Percentiles rank a stretch among this genome's conserved stretches.
Conservation (phyloP, 2,113 vertebrate species). For the Oreochromis spilurus region DNA sequence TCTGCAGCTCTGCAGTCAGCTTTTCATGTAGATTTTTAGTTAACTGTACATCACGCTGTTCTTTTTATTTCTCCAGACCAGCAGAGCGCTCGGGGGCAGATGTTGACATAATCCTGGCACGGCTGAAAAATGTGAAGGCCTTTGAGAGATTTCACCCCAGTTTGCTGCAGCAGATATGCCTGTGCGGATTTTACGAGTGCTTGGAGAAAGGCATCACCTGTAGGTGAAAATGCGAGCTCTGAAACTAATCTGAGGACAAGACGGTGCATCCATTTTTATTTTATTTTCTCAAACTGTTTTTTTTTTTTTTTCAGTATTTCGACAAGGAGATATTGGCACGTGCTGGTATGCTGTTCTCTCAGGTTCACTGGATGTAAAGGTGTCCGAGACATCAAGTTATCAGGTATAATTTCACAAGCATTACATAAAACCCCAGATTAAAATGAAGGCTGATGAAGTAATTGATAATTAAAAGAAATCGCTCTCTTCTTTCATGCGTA, state of each 20-base stretch:
- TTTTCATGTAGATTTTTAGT: not conserved
- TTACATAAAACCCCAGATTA: not conserved
- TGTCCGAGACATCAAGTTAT: conserved; percentile 91
- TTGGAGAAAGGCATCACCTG: conserved; percentile 94
- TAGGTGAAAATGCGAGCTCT: conserved; percentile 64
- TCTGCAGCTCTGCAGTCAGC: not conserved
- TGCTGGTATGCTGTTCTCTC: conserved; percentile 96
- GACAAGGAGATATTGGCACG: conserved; percentile 96
- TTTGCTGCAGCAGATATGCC: conserved; percentile 93
- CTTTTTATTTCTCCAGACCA: conserved; percentile 73
- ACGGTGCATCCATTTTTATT: not conserved
- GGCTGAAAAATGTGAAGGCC: conserved; percentile 89
- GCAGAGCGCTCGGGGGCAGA: conserved; percentile 91
- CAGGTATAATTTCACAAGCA: conserved; percentile 74
- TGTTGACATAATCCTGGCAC: conserved; percentile 91
- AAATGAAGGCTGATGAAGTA: not conserved
- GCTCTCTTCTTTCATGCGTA: not conserved
- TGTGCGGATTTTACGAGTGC: conserved; percentile 92
- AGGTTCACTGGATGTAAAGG: conserved; percentile 95
- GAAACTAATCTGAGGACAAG: not conserved
- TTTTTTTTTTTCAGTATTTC: conserved; percentile 79
- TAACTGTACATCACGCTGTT: not conserved
- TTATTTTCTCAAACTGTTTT: not conserved
- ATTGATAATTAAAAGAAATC: not conserved
- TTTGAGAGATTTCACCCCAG: conserved; percentile 92